Conservation (phyloP, 2,113 vertebrate genomes). For the Sinocyclocheilus grahami region DNA sequence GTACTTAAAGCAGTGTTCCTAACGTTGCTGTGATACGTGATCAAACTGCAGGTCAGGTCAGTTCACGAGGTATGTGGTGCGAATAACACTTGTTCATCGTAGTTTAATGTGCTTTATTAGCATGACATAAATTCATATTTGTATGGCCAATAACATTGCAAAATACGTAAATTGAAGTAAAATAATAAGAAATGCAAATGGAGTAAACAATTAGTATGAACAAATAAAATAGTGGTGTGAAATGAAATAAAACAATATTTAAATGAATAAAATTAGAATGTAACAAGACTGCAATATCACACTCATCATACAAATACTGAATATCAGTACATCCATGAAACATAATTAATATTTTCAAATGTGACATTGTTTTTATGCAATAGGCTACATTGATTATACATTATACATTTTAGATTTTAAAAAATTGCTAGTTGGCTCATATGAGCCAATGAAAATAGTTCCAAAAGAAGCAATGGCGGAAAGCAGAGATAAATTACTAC, state of each 20-base stretch:
- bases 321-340: too few species aligned
- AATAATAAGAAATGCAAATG: background rate
- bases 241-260: background rate
- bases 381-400: background rate
- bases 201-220: background rate
- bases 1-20: background rate
- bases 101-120: background rate
- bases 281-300: too few species aligned
- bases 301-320: too few species aligned
- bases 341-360: too few species aligned
- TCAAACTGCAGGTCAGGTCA: background rate
- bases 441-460: background rate
- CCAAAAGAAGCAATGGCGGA: background rate
- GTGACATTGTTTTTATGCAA: too few species aligned
- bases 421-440: background rate
- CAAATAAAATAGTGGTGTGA: background rate
- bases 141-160: background rate
- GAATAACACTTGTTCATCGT: conserved; percentile 5
- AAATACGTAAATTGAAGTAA: background rate
- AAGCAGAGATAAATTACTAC: background rate
- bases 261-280: too few species aligned
- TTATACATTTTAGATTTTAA: background rate
- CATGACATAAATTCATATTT: conserved; percentile 13
- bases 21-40: background rate
- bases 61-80: background rate